Percentiles rank a stretch among this genome's conserved stretches.
Conservation (phyloP, 2,797 vertebrate species). For the Bovichtus variegatus region DNA sequence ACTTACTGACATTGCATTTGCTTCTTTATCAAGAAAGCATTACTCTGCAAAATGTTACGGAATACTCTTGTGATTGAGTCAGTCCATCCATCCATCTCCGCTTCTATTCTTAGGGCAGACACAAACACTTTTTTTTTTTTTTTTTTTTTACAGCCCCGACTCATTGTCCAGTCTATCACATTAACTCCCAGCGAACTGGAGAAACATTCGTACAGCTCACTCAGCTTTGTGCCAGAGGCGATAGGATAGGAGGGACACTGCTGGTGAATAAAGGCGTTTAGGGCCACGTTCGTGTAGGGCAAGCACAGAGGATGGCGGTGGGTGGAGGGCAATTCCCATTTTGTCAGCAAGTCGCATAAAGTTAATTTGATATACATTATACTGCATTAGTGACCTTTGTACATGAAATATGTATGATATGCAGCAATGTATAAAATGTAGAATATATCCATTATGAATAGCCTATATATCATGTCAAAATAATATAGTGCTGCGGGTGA, state of each 20-base stretch:
- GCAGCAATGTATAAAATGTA: constrained; percentile 53
- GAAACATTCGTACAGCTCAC: constrained; percentile 52
- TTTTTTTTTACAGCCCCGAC: constrained; percentile 12
- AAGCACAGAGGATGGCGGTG: constrained; percentile 21
- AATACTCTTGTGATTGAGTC: constrained; percentile 28
- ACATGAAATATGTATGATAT: constrained; percentile 65
- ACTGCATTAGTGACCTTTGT: constrained; percentile 21
- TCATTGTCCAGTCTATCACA: constrained; percentile 57
- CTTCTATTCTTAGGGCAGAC: constrained; percentile 36
- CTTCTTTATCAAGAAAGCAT: constrained; percentile 30
- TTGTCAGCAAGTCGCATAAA: constrained; percentile 39
- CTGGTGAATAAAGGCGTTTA: constrained; percentile 33
- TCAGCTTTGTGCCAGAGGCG: constrained; percentile 52
- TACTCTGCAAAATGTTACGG: constrained; percentile 20
- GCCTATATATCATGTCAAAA: constrained; percentile 43
- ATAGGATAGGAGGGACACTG: constrained; percentile 41
- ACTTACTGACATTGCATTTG: constrained; percentile 11
- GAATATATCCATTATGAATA: constrained; percentile 59
- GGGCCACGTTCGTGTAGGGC: constrained; percentile 38
- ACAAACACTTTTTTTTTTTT: constrained; percentile 50
- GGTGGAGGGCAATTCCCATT: constrained; percentile 45
- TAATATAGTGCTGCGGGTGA: constrained; percentile 23
- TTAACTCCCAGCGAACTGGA: constrained; percentile 40
- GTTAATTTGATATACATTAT: constrained; percentile 34
- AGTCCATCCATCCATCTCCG: constrained; percentile 20